Percentiles rank a stretch among this genome's conserved stretches.
phyloP scores from a whole-genome alignment of 2,888 invertebrate genomes.

The Nemoura dubitans region DNA sequence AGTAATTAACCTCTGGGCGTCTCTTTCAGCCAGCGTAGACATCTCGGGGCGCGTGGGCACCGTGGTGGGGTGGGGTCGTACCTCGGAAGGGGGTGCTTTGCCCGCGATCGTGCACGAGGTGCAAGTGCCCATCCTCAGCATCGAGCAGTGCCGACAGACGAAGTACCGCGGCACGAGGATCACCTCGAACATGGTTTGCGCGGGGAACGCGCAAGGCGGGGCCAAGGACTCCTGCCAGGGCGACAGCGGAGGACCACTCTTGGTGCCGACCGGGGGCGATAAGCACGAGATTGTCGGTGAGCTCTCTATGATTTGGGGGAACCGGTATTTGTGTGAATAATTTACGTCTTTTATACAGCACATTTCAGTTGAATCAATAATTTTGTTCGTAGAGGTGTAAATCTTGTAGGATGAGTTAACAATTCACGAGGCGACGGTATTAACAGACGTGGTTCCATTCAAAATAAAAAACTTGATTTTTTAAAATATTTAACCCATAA shows the following conservation, averaged over 20 bases:
- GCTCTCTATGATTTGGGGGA: constrained; percentile 52
- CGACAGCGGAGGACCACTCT: constrained; percentile 85
- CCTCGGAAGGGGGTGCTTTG: constrained; percentile 81
- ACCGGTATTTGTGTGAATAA: neutral
- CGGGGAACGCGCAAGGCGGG: constrained; percentile 70
- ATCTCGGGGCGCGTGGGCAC: constrained; percentile 74
- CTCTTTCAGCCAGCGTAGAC: constrained; percentile 27
- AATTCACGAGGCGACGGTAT: neutral
- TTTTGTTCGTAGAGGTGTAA: neutral
- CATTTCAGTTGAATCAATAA: neutral
- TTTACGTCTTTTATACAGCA: neutral
- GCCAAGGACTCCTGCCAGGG: constrained; percentile 86
- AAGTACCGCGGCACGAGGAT: constrained; percentile 86
- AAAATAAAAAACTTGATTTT: neutral
- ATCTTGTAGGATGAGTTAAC: neutral
- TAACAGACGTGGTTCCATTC: neutral
- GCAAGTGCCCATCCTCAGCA: constrained; percentile 81
- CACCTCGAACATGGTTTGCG: constrained; percentile 86
- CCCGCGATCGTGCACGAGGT: constrained; percentile 85
- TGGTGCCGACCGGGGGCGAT: constrained; percentile 74
- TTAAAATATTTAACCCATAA: neutral
- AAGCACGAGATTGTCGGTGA: constrained; percentile 83
- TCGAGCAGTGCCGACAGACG: constrained; percentile 81
- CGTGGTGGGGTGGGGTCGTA: constrained; percentile 88
- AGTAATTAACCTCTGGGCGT: constrained; percentile 49